Evolutionary conservation across 2,888 invertebrate species (phyloP).

Genomic region (Andrena dorsata): DNA sequence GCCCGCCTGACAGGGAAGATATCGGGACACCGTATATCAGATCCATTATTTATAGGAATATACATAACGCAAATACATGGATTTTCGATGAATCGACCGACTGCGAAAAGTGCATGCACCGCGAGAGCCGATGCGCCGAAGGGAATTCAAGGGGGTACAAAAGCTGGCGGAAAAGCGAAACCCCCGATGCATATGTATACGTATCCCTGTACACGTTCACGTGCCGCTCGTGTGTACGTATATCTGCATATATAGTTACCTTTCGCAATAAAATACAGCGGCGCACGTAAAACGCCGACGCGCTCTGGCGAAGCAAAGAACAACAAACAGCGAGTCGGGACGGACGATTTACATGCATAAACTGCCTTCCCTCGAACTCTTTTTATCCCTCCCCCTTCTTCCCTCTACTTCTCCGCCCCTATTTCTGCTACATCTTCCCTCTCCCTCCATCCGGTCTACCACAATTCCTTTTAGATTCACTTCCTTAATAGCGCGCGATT

Average conservation of each 20-base stretch:
- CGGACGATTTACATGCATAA: slow-evolving; percentile 79
- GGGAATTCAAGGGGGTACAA: slow-evolving; percentile 63
- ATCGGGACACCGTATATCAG: slow-evolving; percentile 46
- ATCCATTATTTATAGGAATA: slow-evolving; percentile 66
- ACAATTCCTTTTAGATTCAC: slow-evolving; percentile 51
- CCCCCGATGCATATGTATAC: slow-evolving; percentile 40
- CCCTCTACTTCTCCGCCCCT: slow-evolving; percentile 10
- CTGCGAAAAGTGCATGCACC: slow-evolving; percentile 66
- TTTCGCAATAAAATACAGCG: slow-evolving; percentile 70
- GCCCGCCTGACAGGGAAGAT: slow-evolving; percentile 12
- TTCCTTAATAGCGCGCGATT: slow-evolving; percentile 49
- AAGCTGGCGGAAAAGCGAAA: slow-evolving; percentile 65
- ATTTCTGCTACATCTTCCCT: background rate
- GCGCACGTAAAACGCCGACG: slow-evolving; percentile 72
- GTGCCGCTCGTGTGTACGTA: slow-evolving; percentile 2
- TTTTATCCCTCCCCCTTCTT: slow-evolving; percentile 37
- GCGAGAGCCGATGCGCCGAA: slow-evolving; percentile 61
- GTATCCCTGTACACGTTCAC: slow-evolving; percentile 11
- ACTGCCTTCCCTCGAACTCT: slow-evolving; percentile 69
- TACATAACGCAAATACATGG: slow-evolving; percentile 63
- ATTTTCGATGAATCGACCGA: slow-evolving; percentile 68
- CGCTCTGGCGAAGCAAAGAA: slow-evolving; percentile 73
- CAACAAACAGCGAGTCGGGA: slow-evolving; percentile 77
- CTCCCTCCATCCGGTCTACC: slow-evolving; percentile 29
- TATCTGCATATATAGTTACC: slow-evolving; percentile 58